These are phyloP conservation scores for Forbesichthys agassizii DNA, from an alignment of 2,113 vertebrate species.

Conservation along the genomic window DNA sequence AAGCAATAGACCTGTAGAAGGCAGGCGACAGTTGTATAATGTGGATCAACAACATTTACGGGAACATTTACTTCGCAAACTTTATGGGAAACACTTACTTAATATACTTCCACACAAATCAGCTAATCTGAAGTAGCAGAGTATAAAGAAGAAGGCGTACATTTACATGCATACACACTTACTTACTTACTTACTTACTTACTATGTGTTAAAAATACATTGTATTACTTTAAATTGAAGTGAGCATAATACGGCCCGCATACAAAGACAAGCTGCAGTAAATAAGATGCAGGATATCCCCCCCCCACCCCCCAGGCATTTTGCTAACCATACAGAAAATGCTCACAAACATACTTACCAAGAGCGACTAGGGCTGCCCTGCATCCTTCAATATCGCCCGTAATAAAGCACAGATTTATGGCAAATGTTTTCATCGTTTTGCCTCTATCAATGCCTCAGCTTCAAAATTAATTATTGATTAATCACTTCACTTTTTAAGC, in stretches of 20 bases:
- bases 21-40: not conserved
- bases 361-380: slow-evolving; percentile 62
- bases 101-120: not conserved
- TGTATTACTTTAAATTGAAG: slow-evolving; percentile 42
- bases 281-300: slow-evolving; percentile 63
- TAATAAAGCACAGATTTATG: slow-evolving; percentile 81
- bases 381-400: slow-evolving; percentile 62
- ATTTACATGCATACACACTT: slow-evolving; percentile 15
- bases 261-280: slow-evolving; percentile 57
- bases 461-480: slow-evolving; percentile 87
- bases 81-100: not conserved
- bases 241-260: slow-evolving; percentile 49
- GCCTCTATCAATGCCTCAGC: slow-evolving; percentile 73
- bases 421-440: slow-evolving; percentile 77
- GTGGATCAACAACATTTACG: not conserved
- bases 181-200: no score
- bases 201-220: not conserved
- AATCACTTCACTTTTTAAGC: slow-evolving; percentile 81
- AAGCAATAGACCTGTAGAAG: not conserved
- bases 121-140: no score
- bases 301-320: slow-evolving; percentile 57
- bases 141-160: not conserved
- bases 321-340: slow-evolving; percentile 59
- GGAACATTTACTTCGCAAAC: not conserved
- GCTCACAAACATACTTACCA: slow-evolving; percentile 68